Percentiles rank a stretch among this genome's conserved stretches.
These are phyloP conservation scores for Pseudochirops corinnae DNA, from an alignment of 2,797 vertebrate genomes.

Conservation along the genomic window DNA sequence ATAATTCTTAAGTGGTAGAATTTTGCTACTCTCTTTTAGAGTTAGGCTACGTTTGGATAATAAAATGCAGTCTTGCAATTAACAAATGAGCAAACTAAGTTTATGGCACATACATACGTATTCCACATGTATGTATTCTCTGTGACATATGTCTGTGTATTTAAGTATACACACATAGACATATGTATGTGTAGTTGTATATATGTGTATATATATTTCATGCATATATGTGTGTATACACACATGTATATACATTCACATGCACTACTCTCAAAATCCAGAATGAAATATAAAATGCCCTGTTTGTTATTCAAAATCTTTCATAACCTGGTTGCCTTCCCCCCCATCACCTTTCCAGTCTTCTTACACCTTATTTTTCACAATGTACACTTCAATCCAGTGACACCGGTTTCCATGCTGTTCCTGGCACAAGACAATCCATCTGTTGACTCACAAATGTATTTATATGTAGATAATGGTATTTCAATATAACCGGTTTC, in stretches of 20 bases:
- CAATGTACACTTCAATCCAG: not conserved
- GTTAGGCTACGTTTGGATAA: conserved; percentile 64
- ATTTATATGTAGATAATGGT: not conserved
- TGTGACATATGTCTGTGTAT: not conserved
- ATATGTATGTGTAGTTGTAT: not conserved
- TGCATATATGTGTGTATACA: not conserved
- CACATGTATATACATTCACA: no score
- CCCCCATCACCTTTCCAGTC: not conserved
- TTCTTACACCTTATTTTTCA: not conserved
- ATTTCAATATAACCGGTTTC: not conserved
- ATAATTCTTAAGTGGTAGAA: conserved; percentile 51
- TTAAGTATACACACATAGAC: not conserved
- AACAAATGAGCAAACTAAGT: conserved; percentile 71
- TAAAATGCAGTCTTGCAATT: conserved; percentile 66
- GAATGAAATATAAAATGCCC: not conserved
- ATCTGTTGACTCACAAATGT: not conserved
- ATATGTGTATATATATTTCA: not conserved
- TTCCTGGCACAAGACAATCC: not conserved
- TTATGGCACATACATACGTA: conserved; percentile 73
- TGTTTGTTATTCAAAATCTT: not conserved
- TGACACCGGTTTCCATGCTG: not conserved
- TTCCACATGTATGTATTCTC: not conserved
- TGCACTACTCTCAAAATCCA: not conserved
- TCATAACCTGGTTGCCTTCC: not conserved
- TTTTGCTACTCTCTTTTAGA: conserved; percentile 54